phyloP scores from a whole-genome alignment of 2,888 invertebrate genomes.

The Drosophila meridionalis region DNA sequence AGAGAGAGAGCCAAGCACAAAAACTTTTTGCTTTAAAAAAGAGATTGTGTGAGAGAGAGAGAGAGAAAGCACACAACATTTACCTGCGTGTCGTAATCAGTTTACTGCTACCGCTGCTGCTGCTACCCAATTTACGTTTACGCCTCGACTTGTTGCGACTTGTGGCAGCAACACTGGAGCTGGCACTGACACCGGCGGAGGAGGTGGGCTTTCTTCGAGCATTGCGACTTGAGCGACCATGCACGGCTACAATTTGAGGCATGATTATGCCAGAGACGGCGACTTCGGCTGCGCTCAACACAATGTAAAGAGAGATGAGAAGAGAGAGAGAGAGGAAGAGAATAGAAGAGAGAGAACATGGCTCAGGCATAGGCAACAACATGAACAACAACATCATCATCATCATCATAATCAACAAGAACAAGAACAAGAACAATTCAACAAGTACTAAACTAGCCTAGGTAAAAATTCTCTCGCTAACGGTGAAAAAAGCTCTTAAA shows the following conservation, averaged over 20 bases:
- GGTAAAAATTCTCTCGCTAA: slow-evolving; percentile 18
- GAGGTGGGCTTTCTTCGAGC: slow-evolving; percentile 56
- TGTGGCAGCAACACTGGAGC: slow-evolving; percentile 32
- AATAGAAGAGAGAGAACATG: slow-evolving; percentile 50
- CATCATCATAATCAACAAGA: slow-evolving; percentile 25
- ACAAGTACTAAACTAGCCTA: slow-evolving; percentile 19
- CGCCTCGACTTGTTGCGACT: slow-evolving; percentile 59
- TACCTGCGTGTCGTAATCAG: slow-evolving; percentile 66
- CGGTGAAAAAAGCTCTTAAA: slow-evolving; percentile 61
- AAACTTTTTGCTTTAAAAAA: neutral
- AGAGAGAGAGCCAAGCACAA: slow-evolving; percentile 15
- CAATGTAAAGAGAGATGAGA: slow-evolving; percentile 13
- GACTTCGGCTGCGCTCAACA: slow-evolving; percentile 31
- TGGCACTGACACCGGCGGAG: slow-evolving; percentile 4
- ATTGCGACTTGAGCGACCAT: slow-evolving; percentile 53
- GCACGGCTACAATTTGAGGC: slow-evolving; percentile 52
- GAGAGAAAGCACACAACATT: slow-evolving; percentile 40
- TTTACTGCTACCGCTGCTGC: slow-evolving; percentile 43
- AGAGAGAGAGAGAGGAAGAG: slow-evolving; percentile 21
- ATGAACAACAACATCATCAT: slow-evolving; percentile 14
- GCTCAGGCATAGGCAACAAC: slow-evolving; percentile 49
- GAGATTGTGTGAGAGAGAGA: slow-evolving; percentile 8
- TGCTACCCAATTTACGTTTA: slow-evolving; percentile 57
- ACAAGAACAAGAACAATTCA: slow-evolving; percentile 34
- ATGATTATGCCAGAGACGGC: slow-evolving; percentile 25